These are phyloP conservation scores for Tholera decimalis DNA, from an alignment of 2,888 invertebrate species.

Conservation along the genomic window DNA sequence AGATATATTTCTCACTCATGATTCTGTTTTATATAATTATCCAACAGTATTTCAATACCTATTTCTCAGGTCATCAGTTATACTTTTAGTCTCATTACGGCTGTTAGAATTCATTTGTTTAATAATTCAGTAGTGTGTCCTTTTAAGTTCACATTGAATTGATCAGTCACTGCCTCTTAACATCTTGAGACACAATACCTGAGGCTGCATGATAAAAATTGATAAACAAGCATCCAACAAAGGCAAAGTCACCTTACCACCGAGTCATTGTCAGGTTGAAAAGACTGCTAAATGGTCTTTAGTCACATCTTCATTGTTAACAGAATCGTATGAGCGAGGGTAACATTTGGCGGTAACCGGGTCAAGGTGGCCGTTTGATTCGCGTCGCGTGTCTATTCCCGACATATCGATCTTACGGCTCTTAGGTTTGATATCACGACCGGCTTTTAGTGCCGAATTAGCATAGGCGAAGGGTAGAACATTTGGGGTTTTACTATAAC, in stretches of 20 bases:
- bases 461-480: slow-evolving; percentile 44
- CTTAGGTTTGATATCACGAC: slow-evolving; percentile 52
- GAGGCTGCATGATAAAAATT: slow-evolving; percentile 24
- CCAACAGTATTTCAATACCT: background rate
- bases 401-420: slow-evolving; percentile 67
- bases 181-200: background rate
- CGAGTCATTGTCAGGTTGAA: slow-evolving; percentile 42
- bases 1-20: too few species aligned
- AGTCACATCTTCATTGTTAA: slow-evolving; percentile 57
- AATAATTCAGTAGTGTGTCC: slow-evolving; percentile 15
- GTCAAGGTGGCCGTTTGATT: slow-evolving; percentile 74
- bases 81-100: slow-evolving; percentile 5
- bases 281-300: slow-evolving; percentile 33
- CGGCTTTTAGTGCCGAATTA: slow-evolving; percentile 56
- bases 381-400: slow-evolving; percentile 68
- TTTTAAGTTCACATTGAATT: slow-evolving; percentile 1
- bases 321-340: slow-evolving; percentile 53
- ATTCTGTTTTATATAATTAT: background rate
- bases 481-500: slow-evolving; percentile 43
- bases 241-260: slow-evolving; percentile 37
- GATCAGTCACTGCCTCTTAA: slow-evolving; percentile 13
- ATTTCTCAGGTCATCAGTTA: background rate
- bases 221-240: slow-evolving; percentile 45
- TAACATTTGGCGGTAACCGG: slow-evolving; percentile 62
- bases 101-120: slow-evolving; percentile 12